Percentiles rank a stretch among this genome's conserved stretches.
These are phyloP conservation scores for Folsomia manolachei DNA, from an alignment of 2,888 invertebrate species.

Conservation along the genomic window DNA sequence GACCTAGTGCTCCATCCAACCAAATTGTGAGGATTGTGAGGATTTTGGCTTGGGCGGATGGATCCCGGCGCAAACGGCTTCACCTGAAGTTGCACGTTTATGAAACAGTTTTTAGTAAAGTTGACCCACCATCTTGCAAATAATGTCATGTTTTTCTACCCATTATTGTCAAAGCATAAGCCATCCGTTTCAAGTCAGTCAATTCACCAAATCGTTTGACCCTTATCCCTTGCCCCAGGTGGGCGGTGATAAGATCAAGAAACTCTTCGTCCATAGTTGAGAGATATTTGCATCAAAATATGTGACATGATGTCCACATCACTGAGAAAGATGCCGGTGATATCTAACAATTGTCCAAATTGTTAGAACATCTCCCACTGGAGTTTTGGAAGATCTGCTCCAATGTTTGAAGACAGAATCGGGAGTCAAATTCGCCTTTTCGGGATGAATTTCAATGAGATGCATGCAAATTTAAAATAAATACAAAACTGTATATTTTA, in stretches of 20 bases:
- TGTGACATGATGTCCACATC: conserved; percentile 34
- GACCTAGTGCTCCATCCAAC: conserved; percentile 18
- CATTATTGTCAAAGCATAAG: conserved; percentile 23
- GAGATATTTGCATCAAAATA: conserved; percentile 26
- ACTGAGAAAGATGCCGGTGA: conserved; percentile 30
- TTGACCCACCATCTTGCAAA: no score
- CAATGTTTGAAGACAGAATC: conserved; percentile 24
- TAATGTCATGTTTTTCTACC: conserved; percentile 3
- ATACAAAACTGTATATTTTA: no score
- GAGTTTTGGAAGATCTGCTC: conserved; percentile 7
- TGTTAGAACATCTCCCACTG: conserved; percentile 9
- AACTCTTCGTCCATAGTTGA: conserved; percentile 19
- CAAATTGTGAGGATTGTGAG: conserved; percentile 23
- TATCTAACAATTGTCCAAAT: conserved; percentile 39
- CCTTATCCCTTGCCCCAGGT: conserved; percentile 26
- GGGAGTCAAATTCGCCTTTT: conserved; percentile 8
- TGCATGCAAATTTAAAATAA: no score
- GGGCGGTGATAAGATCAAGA: conserved; percentile 22
- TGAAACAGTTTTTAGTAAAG: no score
- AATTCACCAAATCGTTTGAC: conserved; percentile 7
- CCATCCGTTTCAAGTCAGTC: conserved; percentile 13
- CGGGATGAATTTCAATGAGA: no score
- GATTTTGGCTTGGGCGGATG: conserved; percentile 22
- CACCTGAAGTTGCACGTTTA: not conserved
- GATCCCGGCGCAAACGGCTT: not conserved